phyloP scores from a whole-genome alignment of 2,113 vertebrate species.

The Sporophila hypoxantha region DNA sequence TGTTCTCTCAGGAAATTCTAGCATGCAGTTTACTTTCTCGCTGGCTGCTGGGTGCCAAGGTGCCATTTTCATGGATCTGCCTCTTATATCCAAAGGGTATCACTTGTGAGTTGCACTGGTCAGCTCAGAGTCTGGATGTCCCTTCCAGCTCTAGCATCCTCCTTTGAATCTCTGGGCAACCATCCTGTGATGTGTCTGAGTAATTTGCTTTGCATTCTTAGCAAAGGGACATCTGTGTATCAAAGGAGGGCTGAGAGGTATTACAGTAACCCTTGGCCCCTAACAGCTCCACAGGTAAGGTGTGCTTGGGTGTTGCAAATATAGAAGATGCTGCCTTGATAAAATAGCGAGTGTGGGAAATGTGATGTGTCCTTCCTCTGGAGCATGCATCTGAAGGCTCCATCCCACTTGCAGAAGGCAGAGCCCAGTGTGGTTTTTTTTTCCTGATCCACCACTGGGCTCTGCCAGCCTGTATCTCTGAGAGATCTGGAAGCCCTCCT shows the following conservation, averaged over 20 bases:
- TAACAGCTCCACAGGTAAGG: neutral
- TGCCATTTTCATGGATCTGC: neutral
- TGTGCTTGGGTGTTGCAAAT: neutral
- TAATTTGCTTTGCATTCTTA: neutral
- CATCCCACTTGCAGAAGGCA: neutral
- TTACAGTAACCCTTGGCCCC: neutral
- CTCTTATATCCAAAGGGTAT: neutral
- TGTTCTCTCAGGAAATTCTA: neutral
- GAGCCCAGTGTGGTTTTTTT: neutral
- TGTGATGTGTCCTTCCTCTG: neutral
- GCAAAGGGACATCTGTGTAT: neutral
- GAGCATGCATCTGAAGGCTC: fast-evolving
- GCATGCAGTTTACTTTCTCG: neutral
- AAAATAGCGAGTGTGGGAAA: neutral
- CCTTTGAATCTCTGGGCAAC: neutral
- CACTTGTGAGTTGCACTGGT: neutral
- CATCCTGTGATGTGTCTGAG: neutral
- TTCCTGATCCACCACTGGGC: neutral
- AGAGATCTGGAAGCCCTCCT: neutral
- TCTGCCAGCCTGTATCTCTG: neutral
- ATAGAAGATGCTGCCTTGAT: neutral
- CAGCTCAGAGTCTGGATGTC: neutral
- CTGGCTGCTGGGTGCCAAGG: neutral
- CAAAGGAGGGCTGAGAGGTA: neutral
- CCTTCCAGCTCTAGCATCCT: neutral